Percentiles rank a stretch among this genome's conserved stretches.
Conservation (phyloP, 2,797 vertebrate genomes). For the Bradypodion pumilum region DNA sequence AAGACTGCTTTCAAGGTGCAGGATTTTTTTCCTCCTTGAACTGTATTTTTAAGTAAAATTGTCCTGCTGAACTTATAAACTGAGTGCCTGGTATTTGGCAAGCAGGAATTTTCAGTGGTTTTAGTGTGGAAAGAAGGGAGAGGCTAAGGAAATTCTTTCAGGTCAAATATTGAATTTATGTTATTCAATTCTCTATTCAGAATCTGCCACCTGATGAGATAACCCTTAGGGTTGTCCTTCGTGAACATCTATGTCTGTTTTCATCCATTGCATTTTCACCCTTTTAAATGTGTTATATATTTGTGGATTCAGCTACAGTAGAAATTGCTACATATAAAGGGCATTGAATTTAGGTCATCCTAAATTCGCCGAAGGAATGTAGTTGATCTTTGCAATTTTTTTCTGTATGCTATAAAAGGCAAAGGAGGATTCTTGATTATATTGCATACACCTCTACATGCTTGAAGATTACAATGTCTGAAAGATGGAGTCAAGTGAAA, state of each 20-base stretch:
- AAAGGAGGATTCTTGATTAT: no score
- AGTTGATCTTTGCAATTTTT: conserved; percentile 13
- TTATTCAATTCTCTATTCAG: neutral
- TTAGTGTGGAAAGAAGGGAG: neutral
- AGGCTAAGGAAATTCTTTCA: neutral
- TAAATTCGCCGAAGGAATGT: neutral
- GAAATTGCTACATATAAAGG: neutral
- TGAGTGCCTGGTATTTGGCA: neutral
- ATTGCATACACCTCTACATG: no score
- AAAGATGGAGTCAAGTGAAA: conserved; percentile 53
- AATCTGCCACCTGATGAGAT: neutral
- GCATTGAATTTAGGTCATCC: neutral
- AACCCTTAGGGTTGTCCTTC: neutral
- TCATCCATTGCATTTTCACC: neutral
- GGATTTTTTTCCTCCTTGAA: neutral
- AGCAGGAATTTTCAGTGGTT: neutral
- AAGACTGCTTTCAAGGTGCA: neutral
- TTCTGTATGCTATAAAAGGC: neutral
- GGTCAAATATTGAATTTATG: neutral
- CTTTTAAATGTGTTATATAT: neutral
- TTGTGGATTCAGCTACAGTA: neutral
- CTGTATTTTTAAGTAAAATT: neutral
- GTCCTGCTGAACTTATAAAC: neutral
- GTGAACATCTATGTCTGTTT: neutral
- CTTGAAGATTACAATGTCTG: conserved; percentile 37